Percentiles rank a stretch among this genome's conserved stretches.
phyloP scores from a whole-genome alignment of 2,113 vertebrate genomes.

The Pollimyrus isidori region DNA sequence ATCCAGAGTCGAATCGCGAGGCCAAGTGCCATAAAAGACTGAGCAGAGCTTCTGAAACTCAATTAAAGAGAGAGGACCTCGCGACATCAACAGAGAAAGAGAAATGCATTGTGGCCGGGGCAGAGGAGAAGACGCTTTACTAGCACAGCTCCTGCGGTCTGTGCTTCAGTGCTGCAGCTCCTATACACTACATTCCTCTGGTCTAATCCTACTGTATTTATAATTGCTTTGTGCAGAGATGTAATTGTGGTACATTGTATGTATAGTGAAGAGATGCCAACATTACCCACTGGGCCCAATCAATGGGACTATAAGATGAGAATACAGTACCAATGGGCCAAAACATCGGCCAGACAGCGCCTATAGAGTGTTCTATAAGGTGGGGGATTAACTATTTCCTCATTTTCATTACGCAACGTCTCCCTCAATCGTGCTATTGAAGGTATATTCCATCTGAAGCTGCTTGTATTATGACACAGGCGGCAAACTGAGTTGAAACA shows the following conservation, averaged over 20 bases:
- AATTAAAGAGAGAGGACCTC: slow-evolving; percentile 4
- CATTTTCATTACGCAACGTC: slow-evolving; percentile 14
- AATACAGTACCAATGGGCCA: not conserved
- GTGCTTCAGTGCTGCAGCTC: no score
- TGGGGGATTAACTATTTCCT: slow-evolving; percentile 18
- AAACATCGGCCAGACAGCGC: not conserved
- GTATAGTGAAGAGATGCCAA: not conserved
- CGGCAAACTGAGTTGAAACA: not conserved
- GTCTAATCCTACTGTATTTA: not conserved
- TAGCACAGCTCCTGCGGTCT: not conserved
- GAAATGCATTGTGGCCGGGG: not conserved
- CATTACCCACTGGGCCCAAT: slow-evolving; percentile 8
- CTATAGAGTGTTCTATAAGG: slow-evolving; percentile 4
- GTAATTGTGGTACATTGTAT: not conserved
- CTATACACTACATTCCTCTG: not conserved
- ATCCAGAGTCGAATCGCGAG: not conserved
- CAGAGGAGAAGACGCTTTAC: not conserved
- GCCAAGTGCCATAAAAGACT: not conserved
- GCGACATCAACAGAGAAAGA: not conserved
- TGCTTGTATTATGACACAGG: not conserved
- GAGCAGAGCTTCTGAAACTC: not conserved
- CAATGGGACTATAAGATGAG: slow-evolving; percentile 8
- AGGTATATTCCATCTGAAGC: not conserved
- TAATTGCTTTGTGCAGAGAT: not conserved
- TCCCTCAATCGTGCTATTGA: not conserved